Conservation (phyloP, 2,888 invertebrate species). For the Morpho deidamia region DNA sequence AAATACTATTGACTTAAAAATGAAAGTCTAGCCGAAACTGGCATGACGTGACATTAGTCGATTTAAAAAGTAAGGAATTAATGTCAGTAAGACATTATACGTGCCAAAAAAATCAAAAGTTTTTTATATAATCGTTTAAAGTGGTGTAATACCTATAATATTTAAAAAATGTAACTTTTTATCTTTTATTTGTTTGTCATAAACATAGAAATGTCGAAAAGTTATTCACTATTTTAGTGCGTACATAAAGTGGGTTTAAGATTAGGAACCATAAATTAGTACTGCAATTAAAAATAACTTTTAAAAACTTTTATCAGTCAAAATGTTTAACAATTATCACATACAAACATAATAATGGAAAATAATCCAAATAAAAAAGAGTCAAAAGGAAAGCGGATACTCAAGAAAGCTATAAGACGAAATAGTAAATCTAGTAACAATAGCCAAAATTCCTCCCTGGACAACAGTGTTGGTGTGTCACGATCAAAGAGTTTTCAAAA, state of each 20-base stretch:
- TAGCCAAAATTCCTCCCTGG: constrained; percentile 46
- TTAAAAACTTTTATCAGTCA: constrained; percentile 30
- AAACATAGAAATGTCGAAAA: constrained; percentile 12
- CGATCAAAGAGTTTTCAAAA: constrained; percentile 59
- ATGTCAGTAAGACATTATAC: constrained; percentile 12
- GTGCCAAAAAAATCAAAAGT: constrained; percentile 14
- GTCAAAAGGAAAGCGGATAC: constrained; percentile 66
- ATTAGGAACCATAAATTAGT: neutral
- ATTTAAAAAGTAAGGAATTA: neutral
- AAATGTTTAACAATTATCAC: constrained; percentile 41
- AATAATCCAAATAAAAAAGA: constrained; percentile 73
- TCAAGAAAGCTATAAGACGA: constrained; percentile 63
- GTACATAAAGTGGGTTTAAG: constrained; percentile 4
- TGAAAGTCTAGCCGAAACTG: neutral
- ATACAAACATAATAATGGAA: constrained; percentile 55
- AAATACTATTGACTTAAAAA: no score
- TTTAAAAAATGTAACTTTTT: constrained; percentile 18
- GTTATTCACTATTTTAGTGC: constrained; percentile 12
- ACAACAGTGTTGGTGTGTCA: constrained; percentile 41
- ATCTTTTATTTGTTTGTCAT: constrained; percentile 6
- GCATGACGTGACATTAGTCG: neutral
- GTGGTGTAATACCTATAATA: constrained; percentile 7
- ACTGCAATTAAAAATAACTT: neutral
- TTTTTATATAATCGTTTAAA: constrained; percentile 11
- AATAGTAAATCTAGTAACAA: constrained; percentile 57